Percentiles rank a stretch among this genome's conserved stretches.
phyloP scores from a whole-genome alignment of 2,888 invertebrate genomes.

The Andrena fulva region DNA sequence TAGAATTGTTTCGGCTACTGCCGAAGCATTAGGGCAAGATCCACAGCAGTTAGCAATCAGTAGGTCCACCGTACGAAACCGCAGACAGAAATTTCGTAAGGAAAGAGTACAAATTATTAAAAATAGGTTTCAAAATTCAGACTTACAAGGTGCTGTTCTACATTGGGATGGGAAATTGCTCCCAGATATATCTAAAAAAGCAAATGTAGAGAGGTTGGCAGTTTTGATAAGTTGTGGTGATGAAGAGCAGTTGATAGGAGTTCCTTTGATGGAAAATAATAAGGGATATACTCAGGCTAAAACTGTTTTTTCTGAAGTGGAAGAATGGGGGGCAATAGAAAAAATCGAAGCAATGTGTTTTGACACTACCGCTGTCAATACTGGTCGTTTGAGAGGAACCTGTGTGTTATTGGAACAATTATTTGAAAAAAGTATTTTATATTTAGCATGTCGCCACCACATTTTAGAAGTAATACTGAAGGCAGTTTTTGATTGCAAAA shows the following conservation, averaged over 20 bases:
- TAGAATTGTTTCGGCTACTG: too few species aligned
- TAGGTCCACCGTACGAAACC: too few species aligned
- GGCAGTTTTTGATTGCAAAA: constrained; percentile 3
- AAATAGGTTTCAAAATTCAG: too few species aligned
- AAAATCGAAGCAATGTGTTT: background rate
- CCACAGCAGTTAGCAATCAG: too few species aligned
- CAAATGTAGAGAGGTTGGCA: background rate
- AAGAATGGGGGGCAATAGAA: background rate
- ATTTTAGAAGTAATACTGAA: background rate
- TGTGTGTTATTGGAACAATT: background rate
- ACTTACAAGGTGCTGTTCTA: too few species aligned
- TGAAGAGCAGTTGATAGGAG: background rate
- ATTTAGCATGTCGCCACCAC: background rate
- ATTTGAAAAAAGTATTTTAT: background rate
- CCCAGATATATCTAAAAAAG: too few species aligned
- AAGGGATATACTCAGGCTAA: background rate
- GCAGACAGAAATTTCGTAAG: too few species aligned
- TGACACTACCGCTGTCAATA: background rate
- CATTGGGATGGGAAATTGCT: too few species aligned
- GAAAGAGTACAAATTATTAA: too few species aligned
- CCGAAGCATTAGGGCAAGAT: too few species aligned
- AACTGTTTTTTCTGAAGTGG: background rate
- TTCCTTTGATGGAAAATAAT: background rate
- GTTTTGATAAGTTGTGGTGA: background rate
- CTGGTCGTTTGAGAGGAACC: background rate